A percentile compares a stretch with the other conserved stretches of the same genome.
Evolutionary conservation across 2,113 vertebrate species (phyloP).

Genomic region (Crotalus helleri): DNA sequence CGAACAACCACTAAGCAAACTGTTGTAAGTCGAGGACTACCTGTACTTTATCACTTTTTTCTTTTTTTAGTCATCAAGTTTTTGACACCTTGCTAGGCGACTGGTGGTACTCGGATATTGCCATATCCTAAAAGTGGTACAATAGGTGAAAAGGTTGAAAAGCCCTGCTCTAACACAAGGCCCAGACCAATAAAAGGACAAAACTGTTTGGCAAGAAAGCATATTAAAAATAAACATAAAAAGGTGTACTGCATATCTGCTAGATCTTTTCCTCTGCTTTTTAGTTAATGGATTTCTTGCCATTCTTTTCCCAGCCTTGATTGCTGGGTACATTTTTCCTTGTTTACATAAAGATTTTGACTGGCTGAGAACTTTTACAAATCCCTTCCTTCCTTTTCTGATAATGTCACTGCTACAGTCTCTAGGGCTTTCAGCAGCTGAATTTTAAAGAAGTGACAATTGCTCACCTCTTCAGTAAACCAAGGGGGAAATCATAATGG

Average conservation of each 20-base stretch:
- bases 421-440: background rate
- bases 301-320: background rate
- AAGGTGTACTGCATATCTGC: background rate
- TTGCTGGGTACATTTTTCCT: background rate
- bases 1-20: too few relatives aligned
- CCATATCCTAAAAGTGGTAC: too few relatives aligned
- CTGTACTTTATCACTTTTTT: too few relatives aligned
- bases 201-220: background rate
- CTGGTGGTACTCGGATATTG: too few relatives aligned
- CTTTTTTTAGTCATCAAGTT: too few relatives aligned
- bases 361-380: background rate
- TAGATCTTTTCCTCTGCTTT: background rate
- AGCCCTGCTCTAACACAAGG: background rate
- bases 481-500: background rate
- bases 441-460: background rate
- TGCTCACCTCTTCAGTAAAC: background rate
- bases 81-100: too few relatives aligned
- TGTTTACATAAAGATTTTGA: background rate
- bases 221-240: background rate
- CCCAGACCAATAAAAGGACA: background rate
- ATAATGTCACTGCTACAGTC: background rate
- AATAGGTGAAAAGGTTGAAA: too few relatives aligned
- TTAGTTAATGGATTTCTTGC: background rate
- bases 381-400: background rate
- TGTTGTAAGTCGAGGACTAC: too few relatives aligned